Conservation (phyloP, 2,113 vertebrate species). For the Sisor rabdophorus region DNA sequence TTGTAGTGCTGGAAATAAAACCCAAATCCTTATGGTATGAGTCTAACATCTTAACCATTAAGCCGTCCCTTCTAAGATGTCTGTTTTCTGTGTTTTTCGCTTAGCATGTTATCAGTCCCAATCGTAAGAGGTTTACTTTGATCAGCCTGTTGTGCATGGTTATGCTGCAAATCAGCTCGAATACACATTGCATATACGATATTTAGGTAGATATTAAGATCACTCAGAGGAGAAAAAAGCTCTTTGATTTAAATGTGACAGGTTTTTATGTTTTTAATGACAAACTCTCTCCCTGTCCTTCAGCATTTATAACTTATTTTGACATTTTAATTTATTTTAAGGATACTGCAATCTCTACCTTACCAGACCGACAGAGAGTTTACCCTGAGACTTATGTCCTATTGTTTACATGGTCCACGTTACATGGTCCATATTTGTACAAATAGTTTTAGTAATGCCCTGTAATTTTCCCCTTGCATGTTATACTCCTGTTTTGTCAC, state of each 20-base stretch:
- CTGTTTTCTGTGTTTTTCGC: conserved; percentile 52
- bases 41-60: too few species aligned
- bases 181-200: conserved; percentile 27
- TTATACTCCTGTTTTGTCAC: too few species aligned
- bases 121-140: conserved; percentile 60
- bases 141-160: conserved; percentile 43
- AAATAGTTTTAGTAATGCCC: too few species aligned
- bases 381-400: too few species aligned
- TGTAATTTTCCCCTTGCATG: too few species aligned
- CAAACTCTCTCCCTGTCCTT: conserved; percentile 1
- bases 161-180: conserved; percentile 34
- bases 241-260: conserved; percentile 29
- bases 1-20: too few species aligned
- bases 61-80: too few species aligned
- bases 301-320: conserved; percentile 14
- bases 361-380: too few species aligned
- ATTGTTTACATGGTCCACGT: too few species aligned
- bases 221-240: conserved; percentile 14
- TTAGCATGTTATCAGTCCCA: conserved; percentile 53
- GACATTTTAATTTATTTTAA: conserved; percentile 1
- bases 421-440: too few species aligned
- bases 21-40: too few species aligned
- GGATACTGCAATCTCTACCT: too few species aligned
- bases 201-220: conserved; percentile 22
- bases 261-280: conserved; percentile 25